Conservation (phyloP, 2,888 invertebrate species). For the Pomacea canaliculata region DNA sequence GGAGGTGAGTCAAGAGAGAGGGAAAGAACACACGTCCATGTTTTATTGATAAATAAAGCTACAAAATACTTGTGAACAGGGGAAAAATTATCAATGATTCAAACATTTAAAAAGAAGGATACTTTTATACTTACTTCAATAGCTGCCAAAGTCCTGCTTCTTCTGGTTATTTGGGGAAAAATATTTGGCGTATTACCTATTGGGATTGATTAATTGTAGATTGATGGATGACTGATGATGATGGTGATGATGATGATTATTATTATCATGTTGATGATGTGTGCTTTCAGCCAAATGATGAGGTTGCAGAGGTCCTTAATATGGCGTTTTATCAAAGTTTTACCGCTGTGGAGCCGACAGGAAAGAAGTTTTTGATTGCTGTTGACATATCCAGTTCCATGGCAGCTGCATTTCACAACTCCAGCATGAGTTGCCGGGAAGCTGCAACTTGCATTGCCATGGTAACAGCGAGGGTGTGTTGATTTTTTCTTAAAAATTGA, state of each 20-base stretch:
- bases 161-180: too few relatives aligned
- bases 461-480: constrained; percentile 45
- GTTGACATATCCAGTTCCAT: constrained; percentile 74
- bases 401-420: constrained; percentile 63
- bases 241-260: background rate
- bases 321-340: constrained; percentile 66
- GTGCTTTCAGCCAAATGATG: constrained; percentile 31
- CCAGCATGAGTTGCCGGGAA: constrained; percentile 70
- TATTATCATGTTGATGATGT: background rate
- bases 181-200: too few relatives aligned
- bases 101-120: too few relatives aligned
- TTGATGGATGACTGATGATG: background rate
- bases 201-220: background rate
- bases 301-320: constrained; percentile 55
- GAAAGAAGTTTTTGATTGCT: constrained; percentile 74
- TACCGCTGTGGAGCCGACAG: constrained; percentile 72
- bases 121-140: too few relatives aligned
- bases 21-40: too few relatives aligned
- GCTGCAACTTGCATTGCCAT: constrained; percentile 74
- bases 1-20: constrained; percentile 30
- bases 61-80: too few relatives aligned
- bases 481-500: background rate
- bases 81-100: too few relatives aligned
- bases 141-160: too few relatives aligned
- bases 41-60: too few relatives aligned